Conservation (phyloP, 2,797 vertebrate species). For the Botia kubotai region DNA sequence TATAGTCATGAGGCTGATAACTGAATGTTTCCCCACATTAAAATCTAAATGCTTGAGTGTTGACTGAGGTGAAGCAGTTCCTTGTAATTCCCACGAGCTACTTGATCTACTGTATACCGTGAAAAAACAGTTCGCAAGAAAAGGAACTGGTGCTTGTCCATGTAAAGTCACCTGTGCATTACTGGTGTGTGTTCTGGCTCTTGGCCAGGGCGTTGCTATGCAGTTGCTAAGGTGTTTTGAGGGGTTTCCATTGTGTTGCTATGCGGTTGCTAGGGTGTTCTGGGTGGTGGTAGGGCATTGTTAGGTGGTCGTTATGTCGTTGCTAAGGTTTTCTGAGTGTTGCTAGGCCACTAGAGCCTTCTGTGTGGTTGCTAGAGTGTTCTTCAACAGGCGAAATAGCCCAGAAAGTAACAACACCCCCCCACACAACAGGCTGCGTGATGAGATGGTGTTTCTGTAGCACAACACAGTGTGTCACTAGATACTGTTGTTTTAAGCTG, state of each 20-base stretch:
- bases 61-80: conserved; percentile 44
- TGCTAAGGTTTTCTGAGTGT: background rate
- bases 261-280: background rate
- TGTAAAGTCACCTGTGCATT: background rate
- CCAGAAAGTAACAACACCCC: no score
- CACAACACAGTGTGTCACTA: no score
- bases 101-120: conserved; percentile 50
- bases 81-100: conserved; percentile 52
- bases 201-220: background rate
- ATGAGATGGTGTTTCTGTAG: no score
- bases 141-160: background rate
- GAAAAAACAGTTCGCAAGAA: conserved; percentile 21
- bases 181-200: background rate
- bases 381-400: no score
- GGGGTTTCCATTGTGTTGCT: background rate
- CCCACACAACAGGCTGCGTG: no score
- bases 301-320: background rate
- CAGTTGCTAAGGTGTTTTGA: background rate
- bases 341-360: no score
- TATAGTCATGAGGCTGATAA: conserved; percentile 35
- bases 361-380: no score
- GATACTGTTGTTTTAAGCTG: no score
- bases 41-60: conserved; percentile 52
- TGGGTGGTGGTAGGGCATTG: background rate
- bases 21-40: conserved; percentile 44